Evolutionary conservation across 2,888 invertebrate species (phyloP).

Genomic region (Cyclophora albipunctata): DNA sequence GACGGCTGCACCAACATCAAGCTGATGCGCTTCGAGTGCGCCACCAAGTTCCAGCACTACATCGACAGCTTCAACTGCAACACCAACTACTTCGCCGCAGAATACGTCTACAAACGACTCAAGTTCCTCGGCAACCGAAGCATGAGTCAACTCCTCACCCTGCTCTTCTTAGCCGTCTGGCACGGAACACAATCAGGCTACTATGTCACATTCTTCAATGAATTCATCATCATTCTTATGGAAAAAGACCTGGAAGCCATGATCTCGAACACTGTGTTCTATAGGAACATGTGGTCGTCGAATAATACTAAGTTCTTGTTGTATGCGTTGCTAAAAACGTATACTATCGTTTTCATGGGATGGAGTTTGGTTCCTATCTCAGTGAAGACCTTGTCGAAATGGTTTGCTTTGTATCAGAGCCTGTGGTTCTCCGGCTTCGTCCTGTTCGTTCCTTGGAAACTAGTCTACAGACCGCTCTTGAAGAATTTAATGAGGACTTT

Average conservation of each 20-base stretch:
- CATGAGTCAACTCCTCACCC: slow-evolving; percentile 86
- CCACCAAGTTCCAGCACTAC: slow-evolving; percentile 89
- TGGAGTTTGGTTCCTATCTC: slow-evolving; percentile 87
- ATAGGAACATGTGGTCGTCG: slow-evolving; percentile 59
- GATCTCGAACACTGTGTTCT: slow-evolving; percentile 64
- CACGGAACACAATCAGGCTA: slow-evolving; percentile 97
- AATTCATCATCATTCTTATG: slow-evolving; percentile 89
- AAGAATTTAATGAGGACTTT: slow-evolving; percentile 14
- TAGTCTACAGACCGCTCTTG: slow-evolving; percentile 70
- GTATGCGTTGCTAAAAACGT: slow-evolving; percentile 79
- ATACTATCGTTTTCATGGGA: slow-evolving; percentile 88
- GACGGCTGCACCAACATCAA: slow-evolving; percentile 94
- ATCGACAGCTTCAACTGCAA: slow-evolving; percentile 96
- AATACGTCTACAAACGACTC: slow-evolving; percentile 95
- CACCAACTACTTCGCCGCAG: slow-evolving; percentile 95
- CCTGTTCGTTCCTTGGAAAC: slow-evolving; percentile 79
- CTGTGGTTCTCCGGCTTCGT: slow-evolving; percentile 82
- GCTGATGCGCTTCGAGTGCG: slow-evolving; percentile 86
- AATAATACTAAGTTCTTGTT: slow-evolving; percentile 52
- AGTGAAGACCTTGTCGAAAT: slow-evolving; percentile 80
- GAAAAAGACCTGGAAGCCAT: slow-evolving; percentile 84
- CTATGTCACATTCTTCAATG: slow-evolving; percentile 93
- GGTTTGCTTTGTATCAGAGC: slow-evolving; percentile 78
- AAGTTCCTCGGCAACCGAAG: slow-evolving; percentile 90
- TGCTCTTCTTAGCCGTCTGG: slow-evolving; percentile 95